Evolutionary conservation across 2,888 invertebrate genomes (phyloP), one percentile per base, ranked within the genome.

Genomic region (Drosophila peninsularis): DNA sequence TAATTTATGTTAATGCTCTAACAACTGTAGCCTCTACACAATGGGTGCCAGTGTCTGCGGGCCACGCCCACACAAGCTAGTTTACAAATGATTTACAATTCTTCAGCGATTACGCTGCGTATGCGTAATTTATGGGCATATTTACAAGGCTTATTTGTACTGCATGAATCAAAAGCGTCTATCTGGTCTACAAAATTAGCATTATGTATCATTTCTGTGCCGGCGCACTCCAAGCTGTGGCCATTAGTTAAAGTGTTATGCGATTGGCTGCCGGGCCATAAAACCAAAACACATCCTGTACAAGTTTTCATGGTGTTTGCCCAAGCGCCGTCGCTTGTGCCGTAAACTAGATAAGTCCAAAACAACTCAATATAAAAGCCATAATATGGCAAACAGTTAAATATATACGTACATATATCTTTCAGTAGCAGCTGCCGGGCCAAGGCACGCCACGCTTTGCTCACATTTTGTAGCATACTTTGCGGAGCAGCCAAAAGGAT

Each of bases 361-460:
- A 86, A 89, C 85, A 89, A 86, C 90, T 86, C 88, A 86, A 86
- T 86, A 88, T 88, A 86, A 86, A 86, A 86, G 88, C 89, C 88
- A 89, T 89, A 86, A 86, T 86, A 89, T 73, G 70, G 74, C 88
- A 89, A 86, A 76, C 83, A 80, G 83, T 86, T 82, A 88, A 80
- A 78, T 68, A 74, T 66, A 77, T 62, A n/a, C 17, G 30, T 61
- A 75, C 54, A 10, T 47, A 11, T 45, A 64, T 78, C 65, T 75
- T 30, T 44, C 52, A 57, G 19, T 37, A 42, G 19, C 41, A 21
- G 17, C 6, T 17, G 13, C 10, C n/a, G 34, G 36, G 21, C 45
- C 44, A n/a, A 10, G 41, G 24, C 21, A 34, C 39, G 45, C 34
- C 68, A 27, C 68, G 45, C 34, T 50, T 49, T 34, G 53, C 58